Conservation (phyloP, 2,113 vertebrate species). For the Carlito syrichta region DNA sequence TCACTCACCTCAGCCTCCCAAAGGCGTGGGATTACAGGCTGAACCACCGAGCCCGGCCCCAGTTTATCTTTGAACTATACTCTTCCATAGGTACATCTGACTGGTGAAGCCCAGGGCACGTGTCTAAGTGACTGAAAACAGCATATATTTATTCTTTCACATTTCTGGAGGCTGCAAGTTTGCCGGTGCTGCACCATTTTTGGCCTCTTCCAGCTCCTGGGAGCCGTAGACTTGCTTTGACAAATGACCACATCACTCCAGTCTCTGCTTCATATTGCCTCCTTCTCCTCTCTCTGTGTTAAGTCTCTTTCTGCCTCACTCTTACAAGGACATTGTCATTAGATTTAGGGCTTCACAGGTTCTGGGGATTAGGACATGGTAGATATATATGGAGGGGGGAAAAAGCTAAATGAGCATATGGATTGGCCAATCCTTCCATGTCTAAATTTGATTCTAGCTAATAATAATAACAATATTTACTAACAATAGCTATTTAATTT, state of each 20-base stretch:
- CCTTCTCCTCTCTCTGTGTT: not conserved
- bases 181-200: rapidly evolving
- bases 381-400: no score
- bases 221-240: not conserved
- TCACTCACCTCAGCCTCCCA: no score
- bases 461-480: no score
- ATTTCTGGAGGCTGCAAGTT: not conserved
- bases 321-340: not conserved
- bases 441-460: no score
- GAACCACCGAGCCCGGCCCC: no score
- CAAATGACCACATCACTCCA: no score
- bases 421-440: no score
- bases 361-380: not conserved
- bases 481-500: no score
- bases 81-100: not conserved
- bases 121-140: not conserved
- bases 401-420: no score
- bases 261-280: not conserved
- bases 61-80: not conserved
- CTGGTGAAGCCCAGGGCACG: not conserved
- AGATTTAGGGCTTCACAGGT: not conserved
- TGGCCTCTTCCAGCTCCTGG: not conserved
- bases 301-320: not conserved
- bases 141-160: not conserved
- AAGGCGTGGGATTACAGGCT: no score